Percentiles rank a stretch among this genome's conserved stretches.
These are phyloP conservation scores for Fragum fragum DNA, from an alignment of 2,888 invertebrate genomes.

Conservation along the genomic window DNA sequence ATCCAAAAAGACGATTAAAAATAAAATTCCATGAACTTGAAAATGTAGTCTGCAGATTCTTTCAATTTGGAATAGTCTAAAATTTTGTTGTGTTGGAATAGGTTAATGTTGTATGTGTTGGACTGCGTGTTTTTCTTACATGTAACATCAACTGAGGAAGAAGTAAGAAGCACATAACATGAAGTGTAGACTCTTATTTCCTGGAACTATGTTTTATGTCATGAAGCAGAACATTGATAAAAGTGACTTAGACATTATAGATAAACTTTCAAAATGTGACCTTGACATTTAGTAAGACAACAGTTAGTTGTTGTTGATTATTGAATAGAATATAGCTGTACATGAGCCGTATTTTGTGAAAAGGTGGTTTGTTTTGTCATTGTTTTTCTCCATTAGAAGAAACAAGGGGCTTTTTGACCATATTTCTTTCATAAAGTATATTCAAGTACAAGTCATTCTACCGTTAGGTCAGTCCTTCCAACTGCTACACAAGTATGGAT, in stretches of 20 bases:
- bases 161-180: slow-evolving; percentile 5
- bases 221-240: slow-evolving; percentile 5
- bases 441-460: no score
- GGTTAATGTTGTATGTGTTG: slow-evolving; percentile 34
- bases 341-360: neutral
- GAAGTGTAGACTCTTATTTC: slow-evolving; percentile 9
- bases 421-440: no score
- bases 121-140: slow-evolving; percentile 23
- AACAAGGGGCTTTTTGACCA: no score
- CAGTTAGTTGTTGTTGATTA: slow-evolving; percentile 1
- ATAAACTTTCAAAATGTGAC: slow-evolving; percentile 3
- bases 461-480: no score
- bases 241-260: slow-evolving; percentile 7
- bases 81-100: no score
- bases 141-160: slow-evolving; percentile 17
- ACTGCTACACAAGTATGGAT: no score
- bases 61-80: no score
- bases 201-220: slow-evolving; percentile 2
- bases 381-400: no score
- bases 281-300: neutral
- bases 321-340: neutral
- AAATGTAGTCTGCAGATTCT: no score
- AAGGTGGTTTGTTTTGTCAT: neutral
- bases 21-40: no score
- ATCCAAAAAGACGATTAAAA: no score